These are phyloP conservation scores for Pelmatolapia mariae DNA, from an alignment of 2,113 vertebrate species.

Conservation along the genomic window DNA sequence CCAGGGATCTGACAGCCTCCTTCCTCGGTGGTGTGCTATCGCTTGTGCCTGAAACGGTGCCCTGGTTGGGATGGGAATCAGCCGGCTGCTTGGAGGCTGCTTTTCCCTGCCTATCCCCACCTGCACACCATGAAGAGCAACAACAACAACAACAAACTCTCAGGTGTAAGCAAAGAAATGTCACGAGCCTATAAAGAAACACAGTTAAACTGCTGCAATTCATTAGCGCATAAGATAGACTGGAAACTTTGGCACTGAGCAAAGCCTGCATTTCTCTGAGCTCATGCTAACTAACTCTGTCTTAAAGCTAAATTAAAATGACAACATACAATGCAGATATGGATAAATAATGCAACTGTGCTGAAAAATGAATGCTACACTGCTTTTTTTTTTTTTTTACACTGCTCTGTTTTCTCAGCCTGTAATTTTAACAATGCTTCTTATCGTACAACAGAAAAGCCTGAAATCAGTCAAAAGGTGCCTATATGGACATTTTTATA, in stretches of 20 bases:
- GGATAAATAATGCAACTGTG: conserved; percentile 15
- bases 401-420: not conserved
- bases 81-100: conserved; percentile 74
- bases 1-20: conserved; percentile 81
- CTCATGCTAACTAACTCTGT: not conserved
- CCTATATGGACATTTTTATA: not conserved
- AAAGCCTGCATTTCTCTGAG: not conserved
- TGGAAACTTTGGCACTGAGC: not conserved
- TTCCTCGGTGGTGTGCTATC: conserved; percentile 72
- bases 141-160: conserved; percentile 12
- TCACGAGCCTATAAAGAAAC: not conserved
- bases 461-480: not conserved
- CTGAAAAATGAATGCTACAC: conserved; percentile 1
- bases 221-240: conserved; percentile 23
- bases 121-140: conserved; percentile 58
- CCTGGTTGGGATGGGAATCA: conserved; percentile 55
- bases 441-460: not conserved
- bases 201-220: conserved; percentile 13
- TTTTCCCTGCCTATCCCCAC: conserved; percentile 73
- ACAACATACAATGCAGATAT: conserved; percentile 8
- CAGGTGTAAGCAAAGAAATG: not conserved
- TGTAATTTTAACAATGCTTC: not conserved
- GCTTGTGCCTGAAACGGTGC: conserved; percentile 50
- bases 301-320: conserved; percentile 12
- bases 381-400: not conserved